Evolutionary conservation across 2,888 invertebrate species (phyloP).

Genomic region (Agonopterix alstromeriana): DNA sequence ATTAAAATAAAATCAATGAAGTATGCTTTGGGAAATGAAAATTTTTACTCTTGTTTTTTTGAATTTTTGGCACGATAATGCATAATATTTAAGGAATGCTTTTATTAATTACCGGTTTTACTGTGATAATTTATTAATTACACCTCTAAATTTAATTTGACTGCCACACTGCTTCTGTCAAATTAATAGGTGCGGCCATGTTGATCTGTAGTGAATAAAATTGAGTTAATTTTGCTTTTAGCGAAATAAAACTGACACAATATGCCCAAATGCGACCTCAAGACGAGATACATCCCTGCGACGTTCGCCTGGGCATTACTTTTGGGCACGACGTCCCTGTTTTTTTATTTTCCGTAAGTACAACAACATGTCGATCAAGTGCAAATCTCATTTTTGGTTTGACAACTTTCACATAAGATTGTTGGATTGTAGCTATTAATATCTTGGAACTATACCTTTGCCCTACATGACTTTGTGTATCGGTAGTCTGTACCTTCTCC

Average conservation of each 20-base stretch:
- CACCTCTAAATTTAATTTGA: conserved; percentile 4
- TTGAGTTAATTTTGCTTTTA: conserved; percentile 63
- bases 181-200: conserved; percentile 79
- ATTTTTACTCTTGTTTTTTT: no score
- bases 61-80: no score
- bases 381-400: conserved; percentile 59
- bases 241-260: conserved; percentile 70
- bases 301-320: conserved; percentile 98
- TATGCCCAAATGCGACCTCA: conserved; percentile 98
- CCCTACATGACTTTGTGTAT: conserved; percentile 28
- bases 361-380: conserved; percentile 51
- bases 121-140: background rate
- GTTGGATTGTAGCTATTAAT: conserved; percentile 62
- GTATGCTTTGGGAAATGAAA: no score
- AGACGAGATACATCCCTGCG: conserved; percentile 98
- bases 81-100: background rate
- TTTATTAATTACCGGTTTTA: background rate
- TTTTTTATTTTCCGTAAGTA: conserved; percentile 99
- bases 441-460: conserved; percentile 43
- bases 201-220: conserved; percentile 76
- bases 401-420: conserved; percentile 70
- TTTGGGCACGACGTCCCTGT: conserved; percentile 93
- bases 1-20: no score
- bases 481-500: background rate
- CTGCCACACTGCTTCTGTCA: conserved; percentile 45